Base-by-base conservation (phyloP, 2,113 vertebrate genomes). In the Gopherus evgoodei region DNA sequence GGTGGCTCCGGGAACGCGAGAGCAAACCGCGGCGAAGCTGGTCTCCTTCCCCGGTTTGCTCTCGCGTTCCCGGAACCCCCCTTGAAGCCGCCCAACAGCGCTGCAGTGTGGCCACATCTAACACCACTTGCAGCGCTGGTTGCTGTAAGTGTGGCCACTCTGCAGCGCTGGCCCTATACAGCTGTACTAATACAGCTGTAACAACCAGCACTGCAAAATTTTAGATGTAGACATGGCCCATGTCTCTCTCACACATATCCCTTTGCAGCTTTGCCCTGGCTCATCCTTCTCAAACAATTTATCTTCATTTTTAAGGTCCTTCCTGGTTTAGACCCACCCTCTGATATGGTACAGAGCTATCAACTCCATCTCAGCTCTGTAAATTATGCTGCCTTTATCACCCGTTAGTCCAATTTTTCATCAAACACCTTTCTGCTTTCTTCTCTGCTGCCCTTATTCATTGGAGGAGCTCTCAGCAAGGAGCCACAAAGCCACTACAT, bases 401-500 rank as follows among this genome's bases (percentile, higher is more conserved):
- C 25, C 84, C 29, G 11, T 84, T 42, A 89, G 29, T 84, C 72
- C 9, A 6, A 19, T 84, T 27, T 93, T 56, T 42, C 91, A 3
- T 59, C 47, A 91, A 75, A 79, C 0, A 0, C 72, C n/a, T 90
- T 62, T 8, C 0, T 0, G 0, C 29, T 75, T 75, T 88, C 44
- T 92, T 47, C 29, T 93, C 54, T 0, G 0, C 49, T 86, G 81
- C 81, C 49, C 1, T 0, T 87, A 16, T 6, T 27, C n/a, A 44
- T 8, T n/a, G 52, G 79, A 84, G 56, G 11, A n/a, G 31, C 62
- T 88, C 91, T 82, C 24, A 7, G 21, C 52, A 87, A 69, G 86
- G 69, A 59, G 84, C 21, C 54, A 13, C 17, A 57, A 69, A 91
- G 27, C 57, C 82, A 1, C 22, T 87, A 25, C 2, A 0, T 35